Evolutionary conservation across 2,797 vertebrate genomes (phyloP).

Genomic region (Acrossocheilus wenchowensis): DNA sequence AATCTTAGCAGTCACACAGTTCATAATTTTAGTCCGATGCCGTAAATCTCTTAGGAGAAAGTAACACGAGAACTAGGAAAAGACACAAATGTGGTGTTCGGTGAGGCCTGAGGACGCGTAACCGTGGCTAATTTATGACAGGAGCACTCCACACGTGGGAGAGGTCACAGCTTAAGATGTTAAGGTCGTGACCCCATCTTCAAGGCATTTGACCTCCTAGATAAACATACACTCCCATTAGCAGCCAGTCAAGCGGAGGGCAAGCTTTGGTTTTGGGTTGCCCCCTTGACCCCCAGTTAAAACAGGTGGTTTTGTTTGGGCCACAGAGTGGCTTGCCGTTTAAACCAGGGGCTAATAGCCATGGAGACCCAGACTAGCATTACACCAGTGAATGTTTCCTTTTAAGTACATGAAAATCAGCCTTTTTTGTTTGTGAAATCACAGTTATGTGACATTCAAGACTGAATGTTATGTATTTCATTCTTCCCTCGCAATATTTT

Average conservation of each 20-base stretch:
- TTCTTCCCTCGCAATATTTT: not conserved
- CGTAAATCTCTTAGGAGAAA: not conserved
- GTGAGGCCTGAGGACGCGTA: slow-evolving; percentile 19
- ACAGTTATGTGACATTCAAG: not conserved
- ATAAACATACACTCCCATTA: slow-evolving; percentile 94
- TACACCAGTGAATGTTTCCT: slow-evolving; percentile 25
- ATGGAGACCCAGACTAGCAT: slow-evolving; percentile 27
- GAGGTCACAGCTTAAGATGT: slow-evolving; percentile 90
- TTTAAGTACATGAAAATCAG: not conserved
- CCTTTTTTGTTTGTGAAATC: not conserved
- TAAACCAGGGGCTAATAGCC: slow-evolving; percentile 43
- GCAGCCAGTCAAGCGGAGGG: slow-evolving; percentile 84
- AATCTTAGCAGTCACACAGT: not conserved
- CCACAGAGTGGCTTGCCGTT: slow-evolving; percentile 25
- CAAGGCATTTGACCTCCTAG: slow-evolving; percentile 92
- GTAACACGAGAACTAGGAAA: not conserved
- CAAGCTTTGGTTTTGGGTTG: slow-evolving; percentile 70
- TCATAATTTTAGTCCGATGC: slow-evolving; percentile 10
- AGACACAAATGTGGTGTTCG: slow-evolving; percentile 34
- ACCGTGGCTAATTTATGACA: slow-evolving; percentile 83
- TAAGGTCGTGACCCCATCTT: slow-evolving; percentile 88
- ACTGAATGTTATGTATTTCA: not conserved
- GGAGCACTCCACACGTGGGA: slow-evolving; percentile 86
- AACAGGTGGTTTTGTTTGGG: slow-evolving; percentile 61
- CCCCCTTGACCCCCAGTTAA: slow-evolving; percentile 69